phyloP scores from a whole-genome alignment of 2,797 vertebrate genomes.

The Nothura maculosa region DNA sequence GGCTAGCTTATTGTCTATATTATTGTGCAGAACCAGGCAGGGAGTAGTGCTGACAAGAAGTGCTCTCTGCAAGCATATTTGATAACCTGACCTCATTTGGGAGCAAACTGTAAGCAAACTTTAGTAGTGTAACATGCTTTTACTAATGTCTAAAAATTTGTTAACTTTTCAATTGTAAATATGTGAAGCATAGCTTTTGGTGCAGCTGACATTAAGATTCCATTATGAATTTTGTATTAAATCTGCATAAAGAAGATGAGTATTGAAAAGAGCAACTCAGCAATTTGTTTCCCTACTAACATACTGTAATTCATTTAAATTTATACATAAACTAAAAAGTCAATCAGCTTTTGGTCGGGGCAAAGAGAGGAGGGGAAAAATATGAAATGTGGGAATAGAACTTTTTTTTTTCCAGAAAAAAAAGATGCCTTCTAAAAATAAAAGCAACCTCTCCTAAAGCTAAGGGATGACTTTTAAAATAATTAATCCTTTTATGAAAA shows the following conservation, averaged over 20 bases:
- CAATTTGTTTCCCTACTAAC: neutral
- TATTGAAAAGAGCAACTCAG: neutral
- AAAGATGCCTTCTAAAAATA: neutral
- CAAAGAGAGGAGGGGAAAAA: neutral
- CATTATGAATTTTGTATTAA: neutral
- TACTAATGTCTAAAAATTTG: neutral
- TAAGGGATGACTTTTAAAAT: neutral
- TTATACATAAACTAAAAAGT: neutral
- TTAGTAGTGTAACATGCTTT: neutral
- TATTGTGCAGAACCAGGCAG: accelerated
- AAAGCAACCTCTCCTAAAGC: neutral
- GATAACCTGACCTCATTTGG: accelerated
- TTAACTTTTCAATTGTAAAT: neutral
- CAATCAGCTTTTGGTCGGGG: neutral
- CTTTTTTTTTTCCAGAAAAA: no score
- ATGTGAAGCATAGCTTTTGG: neutral
- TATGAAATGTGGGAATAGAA: neutral
- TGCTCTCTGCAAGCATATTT: accelerated
- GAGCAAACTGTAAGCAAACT: neutral
- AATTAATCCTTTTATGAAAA: neutral
- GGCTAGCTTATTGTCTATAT: neutral
- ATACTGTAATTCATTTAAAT: neutral
- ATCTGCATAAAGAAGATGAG: neutral
- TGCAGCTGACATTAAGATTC: neutral
- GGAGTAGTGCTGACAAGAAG: neutral